Evolutionary conservation across 2,888 invertebrate genomes (phyloP).

Genomic region (Cataglyphis livida): DNA sequence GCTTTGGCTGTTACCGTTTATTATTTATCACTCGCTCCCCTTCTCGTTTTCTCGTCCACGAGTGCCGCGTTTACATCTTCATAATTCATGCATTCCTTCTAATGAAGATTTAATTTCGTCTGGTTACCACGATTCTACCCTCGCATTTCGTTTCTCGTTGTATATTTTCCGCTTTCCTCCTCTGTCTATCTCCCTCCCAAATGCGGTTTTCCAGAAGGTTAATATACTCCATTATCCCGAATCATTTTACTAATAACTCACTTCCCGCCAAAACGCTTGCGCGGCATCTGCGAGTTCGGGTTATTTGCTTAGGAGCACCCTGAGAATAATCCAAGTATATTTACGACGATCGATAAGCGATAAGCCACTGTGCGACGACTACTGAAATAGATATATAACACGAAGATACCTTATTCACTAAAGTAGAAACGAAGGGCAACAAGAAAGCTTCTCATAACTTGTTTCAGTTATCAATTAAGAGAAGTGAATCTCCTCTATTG

Average conservation of each 20-base stretch:
- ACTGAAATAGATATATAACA: slow-evolving; percentile 26
- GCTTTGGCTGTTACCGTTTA: slow-evolving; percentile 3
- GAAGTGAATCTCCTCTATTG: neutral
- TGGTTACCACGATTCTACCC: slow-evolving; percentile 67
- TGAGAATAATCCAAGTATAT: slow-evolving; percentile 67
- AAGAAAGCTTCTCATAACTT: neutral
- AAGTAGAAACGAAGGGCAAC: neutral
- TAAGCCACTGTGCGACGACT: slow-evolving; percentile 52
- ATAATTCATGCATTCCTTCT: slow-evolving; percentile 77
- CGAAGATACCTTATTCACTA: neutral
- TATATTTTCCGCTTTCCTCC: slow-evolving; percentile 22
- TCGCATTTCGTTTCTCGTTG: slow-evolving; percentile 21
- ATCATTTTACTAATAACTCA: slow-evolving; percentile 68
- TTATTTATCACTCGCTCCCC: slow-evolving; percentile 10
- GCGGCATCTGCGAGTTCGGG: slow-evolving; percentile 52
- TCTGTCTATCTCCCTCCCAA: slow-evolving; percentile 10
- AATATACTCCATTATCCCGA: slow-evolving; percentile 45
- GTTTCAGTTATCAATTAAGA: neutral
- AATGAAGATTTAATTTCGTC: slow-evolving; percentile 81
- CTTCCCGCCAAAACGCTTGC: slow-evolving; percentile 62
- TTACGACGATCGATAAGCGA: slow-evolving; percentile 66
- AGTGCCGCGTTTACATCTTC: slow-evolving; percentile 72
- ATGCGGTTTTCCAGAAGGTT: slow-evolving; percentile 14
- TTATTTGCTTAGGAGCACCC: slow-evolving; percentile 70
- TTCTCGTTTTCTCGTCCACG: slow-evolving; percentile 43